These are phyloP conservation scores for Caenorhabditis sp. DNA, from an alignment of 2,888 invertebrate species.

Conservation along the genomic window DNA sequence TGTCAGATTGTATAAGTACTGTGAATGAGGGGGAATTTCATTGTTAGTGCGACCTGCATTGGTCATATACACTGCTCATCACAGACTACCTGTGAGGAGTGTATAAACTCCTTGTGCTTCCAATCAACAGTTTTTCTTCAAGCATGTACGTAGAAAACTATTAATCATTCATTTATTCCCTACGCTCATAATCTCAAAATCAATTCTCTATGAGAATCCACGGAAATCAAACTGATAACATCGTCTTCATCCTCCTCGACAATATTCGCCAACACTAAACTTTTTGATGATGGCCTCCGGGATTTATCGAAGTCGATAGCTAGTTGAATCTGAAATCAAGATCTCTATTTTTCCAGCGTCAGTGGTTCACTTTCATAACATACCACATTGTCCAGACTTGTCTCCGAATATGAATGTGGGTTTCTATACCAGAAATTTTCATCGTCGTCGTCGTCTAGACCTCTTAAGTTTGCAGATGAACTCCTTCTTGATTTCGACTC, in stretches of 20 bases:
- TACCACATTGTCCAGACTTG: conserved; percentile 39
- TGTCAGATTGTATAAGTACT: too few relatives aligned
- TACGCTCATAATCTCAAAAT: conserved; percentile 14
- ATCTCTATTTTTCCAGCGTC: neutral
- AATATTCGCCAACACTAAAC: conserved; percentile 1
- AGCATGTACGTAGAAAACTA: too few relatives aligned
- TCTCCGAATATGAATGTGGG: conserved; percentile 11
- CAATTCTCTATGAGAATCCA: neutral
- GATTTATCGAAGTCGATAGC: conserved; percentile 23
- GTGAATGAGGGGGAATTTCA: too few relatives aligned
- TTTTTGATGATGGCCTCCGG: neutral
- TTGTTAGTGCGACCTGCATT: too few relatives aligned
- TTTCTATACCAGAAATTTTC: conserved; percentile 41
- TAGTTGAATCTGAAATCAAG: conserved; percentile 32
- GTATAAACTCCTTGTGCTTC: too few relatives aligned
- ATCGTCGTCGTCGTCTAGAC: conserved; percentile 11
- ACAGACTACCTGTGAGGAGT: too few relatives aligned
- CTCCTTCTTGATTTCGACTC: conserved; percentile 22
- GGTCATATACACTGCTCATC: too few relatives aligned
- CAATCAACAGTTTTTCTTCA: too few relatives aligned
- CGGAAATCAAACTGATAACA: too few relatives aligned
- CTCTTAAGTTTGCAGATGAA: conserved; percentile 25
- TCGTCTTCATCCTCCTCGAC: conserved; percentile 1
- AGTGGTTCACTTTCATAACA: neutral
- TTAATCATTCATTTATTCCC: too few relatives aligned